Conservation (phyloP, 2,797 vertebrate species). For the Anomalospiza imberbis region DNA sequence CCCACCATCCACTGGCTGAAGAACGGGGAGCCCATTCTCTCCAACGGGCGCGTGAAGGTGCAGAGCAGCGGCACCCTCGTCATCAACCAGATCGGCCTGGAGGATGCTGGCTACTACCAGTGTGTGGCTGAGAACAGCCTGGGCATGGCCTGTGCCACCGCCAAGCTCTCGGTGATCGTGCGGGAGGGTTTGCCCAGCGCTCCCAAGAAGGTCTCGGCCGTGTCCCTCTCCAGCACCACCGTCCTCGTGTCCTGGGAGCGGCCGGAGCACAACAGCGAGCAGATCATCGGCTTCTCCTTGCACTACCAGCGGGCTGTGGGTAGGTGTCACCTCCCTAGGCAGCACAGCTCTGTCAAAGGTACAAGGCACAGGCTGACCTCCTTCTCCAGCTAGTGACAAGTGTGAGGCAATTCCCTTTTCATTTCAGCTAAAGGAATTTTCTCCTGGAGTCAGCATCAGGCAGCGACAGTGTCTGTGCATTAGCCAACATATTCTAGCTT, state of each 20-base stretch:
- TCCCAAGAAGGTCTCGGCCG: constrained; percentile 83
- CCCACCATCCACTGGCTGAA: constrained; percentile 89
- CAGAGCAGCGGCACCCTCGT: constrained; percentile 90
- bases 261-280: constrained; percentile 90
- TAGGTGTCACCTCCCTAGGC: constrained; percentile 44
- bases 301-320: constrained; percentile 90
- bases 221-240: constrained; percentile 86
- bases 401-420: not conserved
- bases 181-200: constrained; percentile 92
- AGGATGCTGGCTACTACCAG: constrained; percentile 94
- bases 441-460: not conserved
- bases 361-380: not conserved
- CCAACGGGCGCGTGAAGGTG: constrained; percentile 87
- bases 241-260: constrained; percentile 91
- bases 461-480: not conserved
- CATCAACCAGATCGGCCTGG: constrained; percentile 93
- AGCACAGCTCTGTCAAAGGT: not conserved
- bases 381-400: not conserved
- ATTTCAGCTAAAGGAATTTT: not conserved
- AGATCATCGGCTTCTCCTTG: constrained; percentile 96
- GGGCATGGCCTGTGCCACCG: constrained; percentile 89
- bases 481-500: not conserved
- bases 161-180: constrained; percentile 90
- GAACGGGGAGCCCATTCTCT: constrained; percentile 83
- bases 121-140: constrained; percentile 91